Conservation (phyloP, 2,113 vertebrate species). For the Lampris megalopsis region DNA sequence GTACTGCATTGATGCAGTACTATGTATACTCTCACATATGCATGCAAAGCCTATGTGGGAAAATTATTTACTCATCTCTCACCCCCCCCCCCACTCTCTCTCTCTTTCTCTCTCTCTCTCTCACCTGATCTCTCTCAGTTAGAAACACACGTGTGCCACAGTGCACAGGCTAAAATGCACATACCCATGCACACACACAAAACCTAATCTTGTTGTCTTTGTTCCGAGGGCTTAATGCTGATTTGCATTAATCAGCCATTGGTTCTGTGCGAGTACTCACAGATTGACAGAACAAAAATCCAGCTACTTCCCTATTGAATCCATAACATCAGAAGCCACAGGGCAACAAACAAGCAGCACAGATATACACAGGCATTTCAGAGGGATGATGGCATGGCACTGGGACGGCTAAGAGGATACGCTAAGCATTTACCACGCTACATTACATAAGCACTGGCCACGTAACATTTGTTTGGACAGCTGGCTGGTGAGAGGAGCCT, state of each 20-base stretch:
- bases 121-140: not conserved
- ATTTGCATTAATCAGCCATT: conserved; percentile 25
- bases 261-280: conserved; percentile 11
- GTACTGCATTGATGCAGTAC: not conserved
- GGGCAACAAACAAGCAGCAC: not conserved
- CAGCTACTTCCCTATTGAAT: not conserved
- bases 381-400: conserved; percentile 37
- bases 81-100: not conserved
- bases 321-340: not conserved
- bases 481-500: conserved; percentile 67
- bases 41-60: not conserved
- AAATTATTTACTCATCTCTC: not conserved
- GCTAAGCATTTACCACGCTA: conserved; percentile 51
- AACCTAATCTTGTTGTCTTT: conserved; percentile 40
- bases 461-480: conserved; percentile 76
- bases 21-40: conserved; percentile 1
- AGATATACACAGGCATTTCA: conserved; percentile 1
- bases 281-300: conserved; percentile 9
- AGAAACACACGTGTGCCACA: not conserved
- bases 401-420: conserved; percentile 49
- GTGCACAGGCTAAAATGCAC: not conserved
- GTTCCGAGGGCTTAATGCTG: conserved; percentile 24
- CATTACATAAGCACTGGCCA: conserved; percentile 71
- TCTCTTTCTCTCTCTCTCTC: not conserved
- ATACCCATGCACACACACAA: not conserved